These are phyloP conservation scores for Anneissia japonica DNA, from an alignment of 35 echinoderm and acorn worm species.

Conservation along the genomic window DNA sequence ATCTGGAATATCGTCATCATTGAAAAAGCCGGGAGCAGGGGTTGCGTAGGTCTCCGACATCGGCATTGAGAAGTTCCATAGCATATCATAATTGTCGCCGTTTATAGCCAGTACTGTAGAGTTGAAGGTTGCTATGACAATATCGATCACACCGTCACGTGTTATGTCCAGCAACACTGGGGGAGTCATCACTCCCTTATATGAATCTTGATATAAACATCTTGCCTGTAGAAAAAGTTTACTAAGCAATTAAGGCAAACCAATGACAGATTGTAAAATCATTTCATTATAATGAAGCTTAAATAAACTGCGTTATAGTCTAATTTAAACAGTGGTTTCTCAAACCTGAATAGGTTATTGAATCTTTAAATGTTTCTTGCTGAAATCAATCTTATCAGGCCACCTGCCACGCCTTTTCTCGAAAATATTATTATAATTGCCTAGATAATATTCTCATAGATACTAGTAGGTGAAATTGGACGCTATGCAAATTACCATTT, in stretches of 20 bases:
- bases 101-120: conserved; percentile 65
- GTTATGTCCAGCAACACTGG: conserved; percentile 73
- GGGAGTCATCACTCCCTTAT: conserved; percentile 89
- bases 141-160: conserved; percentile 74
- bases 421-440: too few species aligned
- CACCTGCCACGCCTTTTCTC: too few species aligned
- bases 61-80: conserved; percentile 76
- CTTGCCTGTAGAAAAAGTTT: conserved; percentile 53
- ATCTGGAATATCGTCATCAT: conserved; percentile 85
- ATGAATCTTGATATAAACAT: conserved; percentile 37
- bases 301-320: too few species aligned
- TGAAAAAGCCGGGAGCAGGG: conserved; percentile 71
- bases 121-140: conserved; percentile 72
- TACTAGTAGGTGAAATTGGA: background rate
- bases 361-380: too few species aligned
- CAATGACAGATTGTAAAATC: too few species aligned
- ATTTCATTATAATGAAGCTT: too few species aligned
- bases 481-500: conserved; percentile 37
- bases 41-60: conserved; percentile 78
- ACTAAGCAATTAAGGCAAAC: too few species aligned
- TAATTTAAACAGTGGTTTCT: too few species aligned
- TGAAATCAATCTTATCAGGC: too few species aligned
- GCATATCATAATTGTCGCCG: conserved; percentile 48
- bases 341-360: too few species aligned
- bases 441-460: too few species aligned